phyloP scores from a whole-genome alignment of 2,797 vertebrate species.

The Passerculus sandwichensis region DNA sequence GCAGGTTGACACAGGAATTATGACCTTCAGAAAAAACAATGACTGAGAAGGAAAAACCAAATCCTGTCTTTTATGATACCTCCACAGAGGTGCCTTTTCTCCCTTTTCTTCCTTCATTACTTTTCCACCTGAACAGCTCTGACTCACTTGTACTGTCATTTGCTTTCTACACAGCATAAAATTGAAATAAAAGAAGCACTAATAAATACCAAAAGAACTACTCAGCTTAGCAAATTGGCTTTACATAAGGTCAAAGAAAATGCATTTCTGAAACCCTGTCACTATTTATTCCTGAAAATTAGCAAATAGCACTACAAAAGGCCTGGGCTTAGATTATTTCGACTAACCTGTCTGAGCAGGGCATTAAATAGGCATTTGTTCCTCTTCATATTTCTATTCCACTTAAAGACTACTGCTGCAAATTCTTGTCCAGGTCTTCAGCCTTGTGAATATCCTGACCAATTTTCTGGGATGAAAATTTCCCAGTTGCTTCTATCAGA shows the following conservation, averaged over 20 bases:
- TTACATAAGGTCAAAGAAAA: slow-evolving; percentile 10
- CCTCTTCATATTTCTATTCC: neutral
- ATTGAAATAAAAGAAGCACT: neutral
- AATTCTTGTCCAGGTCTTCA: neutral
- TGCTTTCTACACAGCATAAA: neutral
- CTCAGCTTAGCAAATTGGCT: neutral
- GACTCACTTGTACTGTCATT: neutral
- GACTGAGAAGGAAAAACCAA: neutral
- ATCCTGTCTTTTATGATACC: neutral
- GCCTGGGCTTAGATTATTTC: neutral
- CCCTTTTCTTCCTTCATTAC: neutral
- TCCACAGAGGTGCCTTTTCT: neutral
- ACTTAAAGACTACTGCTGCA: neutral
- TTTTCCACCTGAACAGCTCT: neutral
- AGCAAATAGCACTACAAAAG: neutral
- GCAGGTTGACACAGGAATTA: neutral
- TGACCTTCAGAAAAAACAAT: neutral
- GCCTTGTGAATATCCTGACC: neutral
- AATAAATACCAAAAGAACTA: neutral
- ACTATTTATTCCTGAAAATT: neutral
- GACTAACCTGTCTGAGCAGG: neutral
- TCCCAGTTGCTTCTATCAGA: neutral
- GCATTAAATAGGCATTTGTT: neutral
- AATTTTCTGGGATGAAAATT: neutral
- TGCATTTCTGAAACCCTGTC: neutral